Evolutionary conservation across 2,113 vertebrate genomes (phyloP).

Genomic region (Semnornis frantzii): DNA sequence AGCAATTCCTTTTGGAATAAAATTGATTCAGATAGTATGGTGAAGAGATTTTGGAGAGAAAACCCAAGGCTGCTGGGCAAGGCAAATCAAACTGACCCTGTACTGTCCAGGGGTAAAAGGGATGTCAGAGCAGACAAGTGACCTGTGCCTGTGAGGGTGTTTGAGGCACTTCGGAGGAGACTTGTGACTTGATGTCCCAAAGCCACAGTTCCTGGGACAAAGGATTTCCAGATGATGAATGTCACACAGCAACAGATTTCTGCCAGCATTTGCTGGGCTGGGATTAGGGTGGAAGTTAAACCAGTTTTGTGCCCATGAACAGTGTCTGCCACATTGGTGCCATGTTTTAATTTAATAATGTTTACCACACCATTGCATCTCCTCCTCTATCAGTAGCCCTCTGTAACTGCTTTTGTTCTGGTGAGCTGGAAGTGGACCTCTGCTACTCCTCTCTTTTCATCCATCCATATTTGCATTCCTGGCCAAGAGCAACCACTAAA

Average conservation of each 20-base stretch:
- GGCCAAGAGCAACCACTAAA: neutral
- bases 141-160: neutral
- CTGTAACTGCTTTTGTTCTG: neutral
- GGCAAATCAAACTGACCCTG: neutral
- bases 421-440: neutral
- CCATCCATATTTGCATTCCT: neutral
- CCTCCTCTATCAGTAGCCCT: neutral
- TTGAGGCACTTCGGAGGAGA: neutral
- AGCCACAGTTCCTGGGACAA: neutral
- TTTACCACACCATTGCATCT: neutral
- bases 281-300: neutral
- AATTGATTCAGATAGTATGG: neutral
- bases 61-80: neutral
- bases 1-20: neutral
- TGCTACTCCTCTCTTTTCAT: neutral
- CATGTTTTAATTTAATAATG: neutral
- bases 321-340: neutral
- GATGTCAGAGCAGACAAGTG: rapidly evolving
- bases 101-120: neutral
- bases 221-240: neutral
- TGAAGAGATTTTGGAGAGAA: neutral
- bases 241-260: neutral
- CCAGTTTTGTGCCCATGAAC: neutral
- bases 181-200: rapidly evolving
- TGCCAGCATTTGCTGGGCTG: neutral